Base-by-base conservation (phyloP, 2,797 vertebrate species). In the Phyllotis vaccarum region DNA sequence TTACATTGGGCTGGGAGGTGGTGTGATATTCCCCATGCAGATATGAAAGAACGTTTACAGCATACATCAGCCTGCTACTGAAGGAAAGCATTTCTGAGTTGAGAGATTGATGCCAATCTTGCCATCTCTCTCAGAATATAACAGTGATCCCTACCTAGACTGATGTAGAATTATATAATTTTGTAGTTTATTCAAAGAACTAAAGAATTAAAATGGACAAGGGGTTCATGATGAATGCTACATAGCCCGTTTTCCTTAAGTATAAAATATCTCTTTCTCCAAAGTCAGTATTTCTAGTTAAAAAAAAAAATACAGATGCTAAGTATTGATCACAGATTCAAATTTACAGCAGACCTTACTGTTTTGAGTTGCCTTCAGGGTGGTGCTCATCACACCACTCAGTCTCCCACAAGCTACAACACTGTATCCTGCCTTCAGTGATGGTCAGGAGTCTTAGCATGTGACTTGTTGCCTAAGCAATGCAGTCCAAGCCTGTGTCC, bases 401-500 rank as follows among this genome's bases (percentile, higher is more conserved):
- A 1, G 46, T 85, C 60, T 72, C 37, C 46, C 46, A 76, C 76
- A 80, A 21, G 43, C 68, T 31, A 2, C 5, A 58, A 56, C 46
- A 49, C 43, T 37, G 21, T 92, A 37, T 76, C 76, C 49, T 54
- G 70, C 58, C 49, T 83, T 72, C 31, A 40, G 94, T 85, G 60
- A 72, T 54, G 81, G 27, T 86, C 62, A 64, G 72, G 54, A 79
- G 54, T 62, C 52, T 62, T 58, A 68, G 52, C 89, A 24, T 60
- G 89, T 85, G 86, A 93, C 83, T 82, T 49, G 60, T 95, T 92
- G 40, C 86, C 1, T 62, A 85, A 91, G 81, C n/a, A 11, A 11
- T 31, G 21, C 76, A 31, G 46, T 31, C 74, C n/a, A 31, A 40
- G 62, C 52, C 95, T 46, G 27, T 89, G 81, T 89, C 46, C 19